phyloP scores from a whole-genome alignment of 1,140 invertebrate genomes.

The Diabrotica virgifera region DNA sequence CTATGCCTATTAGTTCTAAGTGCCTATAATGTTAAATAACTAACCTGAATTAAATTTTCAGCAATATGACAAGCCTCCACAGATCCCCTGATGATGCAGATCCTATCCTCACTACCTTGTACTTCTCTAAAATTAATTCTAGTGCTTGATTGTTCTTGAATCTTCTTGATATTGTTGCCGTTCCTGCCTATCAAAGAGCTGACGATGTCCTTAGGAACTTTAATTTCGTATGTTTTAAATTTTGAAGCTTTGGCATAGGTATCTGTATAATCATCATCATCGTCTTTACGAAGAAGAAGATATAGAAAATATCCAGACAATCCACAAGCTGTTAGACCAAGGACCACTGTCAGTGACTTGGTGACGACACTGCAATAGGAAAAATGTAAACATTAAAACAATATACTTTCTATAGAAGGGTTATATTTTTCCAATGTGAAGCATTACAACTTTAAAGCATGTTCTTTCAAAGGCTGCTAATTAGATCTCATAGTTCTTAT shows the following conservation, averaged over 20 bases:
- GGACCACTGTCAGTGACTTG: conserved; percentile 35
- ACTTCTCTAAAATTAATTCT: conserved; percentile 62
- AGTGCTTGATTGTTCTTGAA: conserved; percentile 68
- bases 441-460: too few relatives aligned
- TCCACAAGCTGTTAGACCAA: conserved; percentile 50
- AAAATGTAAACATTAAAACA: background rate
- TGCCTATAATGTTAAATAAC: too few relatives aligned
- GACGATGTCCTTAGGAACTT: conserved; percentile 52
- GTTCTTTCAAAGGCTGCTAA: too few relatives aligned
- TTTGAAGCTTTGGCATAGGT: conserved; percentile 36
- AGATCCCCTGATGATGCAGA: conserved; percentile 65
- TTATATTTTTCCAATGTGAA: too few relatives aligned
- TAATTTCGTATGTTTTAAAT: conserved; percentile 46
- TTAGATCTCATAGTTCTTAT: too few relatives aligned
- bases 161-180: conserved; percentile 65
- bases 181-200: conserved; percentile 60
- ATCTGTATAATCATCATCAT: conserved; percentile 38
- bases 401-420: background rate
- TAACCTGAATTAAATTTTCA: conserved; percentile 62
- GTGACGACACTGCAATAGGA: conserved; percentile 27
- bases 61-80: conserved; percentile 63
- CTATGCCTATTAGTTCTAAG: too few relatives aligned
- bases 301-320: conserved; percentile 49
- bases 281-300: conserved; percentile 48
- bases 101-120: conserved; percentile 52